Evolutionary conservation across 2,797 vertebrate species (phyloP).

Genomic region (Coilia nasus): DNA sequence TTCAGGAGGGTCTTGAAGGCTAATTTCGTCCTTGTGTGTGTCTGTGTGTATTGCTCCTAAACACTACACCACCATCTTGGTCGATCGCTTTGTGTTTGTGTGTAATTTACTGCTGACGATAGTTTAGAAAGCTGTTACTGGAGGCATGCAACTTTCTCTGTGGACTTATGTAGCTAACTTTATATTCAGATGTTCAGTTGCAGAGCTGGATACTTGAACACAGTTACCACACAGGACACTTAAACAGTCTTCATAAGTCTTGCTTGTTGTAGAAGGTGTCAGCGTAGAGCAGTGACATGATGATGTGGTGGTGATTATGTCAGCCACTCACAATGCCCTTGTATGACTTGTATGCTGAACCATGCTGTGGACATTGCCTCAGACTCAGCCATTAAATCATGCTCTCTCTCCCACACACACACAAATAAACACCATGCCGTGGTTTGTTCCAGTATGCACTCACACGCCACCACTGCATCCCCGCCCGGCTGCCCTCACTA

Average conservation of each 20-base stretch:
- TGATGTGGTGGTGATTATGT: neutral
- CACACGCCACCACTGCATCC: neutral
- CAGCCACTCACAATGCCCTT: neutral
- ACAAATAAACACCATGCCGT: constrained; percentile 20
- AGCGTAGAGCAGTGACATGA: neutral
- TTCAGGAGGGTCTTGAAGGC: neutral
- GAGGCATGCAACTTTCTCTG: neutral
- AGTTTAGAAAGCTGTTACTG: neutral
- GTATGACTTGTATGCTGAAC: neutral
- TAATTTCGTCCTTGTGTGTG: neutral
- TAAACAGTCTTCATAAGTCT: neutral
- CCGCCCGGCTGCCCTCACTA: constrained; percentile 46
- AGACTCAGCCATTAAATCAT: neutral
- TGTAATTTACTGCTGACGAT: neutral
- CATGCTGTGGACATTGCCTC: neutral
- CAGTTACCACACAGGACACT: neutral
- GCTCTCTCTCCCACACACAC: neutral
- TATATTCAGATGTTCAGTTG: neutral
- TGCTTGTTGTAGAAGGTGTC: neutral
- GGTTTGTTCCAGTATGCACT: neutral
- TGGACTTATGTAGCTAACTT: neutral
- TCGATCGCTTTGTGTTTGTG: neutral
- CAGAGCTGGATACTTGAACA: neutral
- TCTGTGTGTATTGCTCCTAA: neutral
- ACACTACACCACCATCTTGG: neutral